phyloP scores from a whole-genome alignment of 2,113 vertebrate genomes.

The Tragulus kanchil region DNA sequence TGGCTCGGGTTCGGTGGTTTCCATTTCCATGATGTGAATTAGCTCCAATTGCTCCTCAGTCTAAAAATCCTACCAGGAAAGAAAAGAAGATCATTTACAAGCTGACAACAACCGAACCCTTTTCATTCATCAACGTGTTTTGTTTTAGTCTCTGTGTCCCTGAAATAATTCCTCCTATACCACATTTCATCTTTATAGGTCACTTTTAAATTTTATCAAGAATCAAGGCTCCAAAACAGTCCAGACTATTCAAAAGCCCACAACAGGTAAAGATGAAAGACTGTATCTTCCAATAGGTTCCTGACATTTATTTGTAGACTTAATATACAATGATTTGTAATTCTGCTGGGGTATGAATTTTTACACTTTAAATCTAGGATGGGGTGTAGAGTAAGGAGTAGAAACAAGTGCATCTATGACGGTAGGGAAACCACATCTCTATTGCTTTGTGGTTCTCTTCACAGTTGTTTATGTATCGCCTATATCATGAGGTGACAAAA shows the following conservation, averaged over 20 bases:
- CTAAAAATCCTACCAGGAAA: slow-evolving; percentile 81
- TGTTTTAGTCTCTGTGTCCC: slow-evolving; percentile 17
- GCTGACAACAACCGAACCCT: slow-evolving; percentile 39
- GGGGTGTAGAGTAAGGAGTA: not conserved
- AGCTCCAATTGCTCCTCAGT: slow-evolving; percentile 73
- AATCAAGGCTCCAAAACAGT: slow-evolving; percentile 31
- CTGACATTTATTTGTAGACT: not conserved
- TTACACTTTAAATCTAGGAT: slow-evolving; percentile 18
- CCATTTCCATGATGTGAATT: slow-evolving; percentile 86
- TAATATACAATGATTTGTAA: not conserved
- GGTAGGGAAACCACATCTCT: slow-evolving; percentile 60
- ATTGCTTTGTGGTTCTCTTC: slow-evolving; percentile 63
- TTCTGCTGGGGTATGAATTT: slow-evolving; percentile 53
- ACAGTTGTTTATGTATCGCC: slow-evolving; percentile 54
- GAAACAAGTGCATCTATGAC: slow-evolving; percentile 26
- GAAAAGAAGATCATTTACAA: slow-evolving; percentile 78
- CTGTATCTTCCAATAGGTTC: not conserved
- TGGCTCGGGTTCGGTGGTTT: slow-evolving; percentile 85
- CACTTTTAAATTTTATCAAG: slow-evolving; percentile 56
- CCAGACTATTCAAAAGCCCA: slow-evolving; percentile 9
- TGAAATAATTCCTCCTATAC: slow-evolving; percentile 11
- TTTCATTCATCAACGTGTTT: slow-evolving; percentile 74
- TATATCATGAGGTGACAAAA: slow-evolving; percentile 60
- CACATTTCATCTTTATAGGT: not conserved
- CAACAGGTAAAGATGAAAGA: not conserved